Evolutionary conservation across 2,113 vertebrate species (phyloP), one percentile per base, ranked within the genome.

Genomic region (rabbit (Oryctolagus cuniculus)): DNA sequence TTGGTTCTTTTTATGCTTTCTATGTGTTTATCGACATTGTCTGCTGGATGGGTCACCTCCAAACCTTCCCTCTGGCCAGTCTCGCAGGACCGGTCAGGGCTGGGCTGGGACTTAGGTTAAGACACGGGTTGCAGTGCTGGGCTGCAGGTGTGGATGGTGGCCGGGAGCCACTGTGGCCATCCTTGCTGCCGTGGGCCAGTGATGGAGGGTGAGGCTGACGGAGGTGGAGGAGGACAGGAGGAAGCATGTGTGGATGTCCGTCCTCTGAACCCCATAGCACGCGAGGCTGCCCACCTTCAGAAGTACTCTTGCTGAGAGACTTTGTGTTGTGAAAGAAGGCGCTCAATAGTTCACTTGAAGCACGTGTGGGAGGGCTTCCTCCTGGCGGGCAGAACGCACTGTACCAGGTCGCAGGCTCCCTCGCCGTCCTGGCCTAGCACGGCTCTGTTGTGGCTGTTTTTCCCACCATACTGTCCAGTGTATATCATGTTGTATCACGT

Each of bases 341-440:
- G 79, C 25, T 10, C 16, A 93, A 22, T 36, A 70, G 64, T 74
- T 80, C 67, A 93, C 87, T 80, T 16, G 83, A 55, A 95, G 73
- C 1, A 36, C 67, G 89, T 69, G 79, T 58, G 24, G 78, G 44
- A 67, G 84, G n/a, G 38, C 80, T 1, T 91, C 17, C 13, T 34
- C 38, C 17, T 93, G 67, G 5, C 93, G 58, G 31, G n/a, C 1
- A 81, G 80, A 89, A 66, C 21, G n/a, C 7, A n/a, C 7, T 49
- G 3, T 93, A 12, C 58, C 44, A 91, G n/a, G 85, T 75, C 58
- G 6, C 79, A 13, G 81, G 27, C 51, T 84, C 72, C 77, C 8
- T 64, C n/a, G 44, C 49, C 51, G 5, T 36, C 66, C 66, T 78
- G 93, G 55, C 72, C 7, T 82, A 70, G 36, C 66, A 79, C 70